phyloP scores from a whole-genome alignment of 2,113 vertebrate genomes.

The Balaeniceps rex region DNA sequence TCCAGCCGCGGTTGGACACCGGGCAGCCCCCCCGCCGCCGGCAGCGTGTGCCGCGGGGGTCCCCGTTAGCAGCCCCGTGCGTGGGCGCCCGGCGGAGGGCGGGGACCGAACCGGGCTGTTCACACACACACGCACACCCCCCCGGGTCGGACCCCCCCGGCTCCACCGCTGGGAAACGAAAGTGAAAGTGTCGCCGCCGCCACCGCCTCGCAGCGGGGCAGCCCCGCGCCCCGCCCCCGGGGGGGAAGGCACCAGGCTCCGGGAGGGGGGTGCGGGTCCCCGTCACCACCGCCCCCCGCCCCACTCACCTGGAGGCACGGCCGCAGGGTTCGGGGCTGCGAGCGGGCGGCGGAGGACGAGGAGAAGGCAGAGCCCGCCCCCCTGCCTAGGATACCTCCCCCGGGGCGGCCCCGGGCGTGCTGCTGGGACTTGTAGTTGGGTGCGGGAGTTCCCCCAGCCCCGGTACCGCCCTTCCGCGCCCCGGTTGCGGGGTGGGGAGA shows the following conservation, averaged over 20 bases:
- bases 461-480: not conserved
- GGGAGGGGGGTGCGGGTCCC: not conserved
- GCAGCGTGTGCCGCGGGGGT: no score
- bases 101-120: no score
- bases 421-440: not conserved
- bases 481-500: no score
- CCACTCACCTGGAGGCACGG: not conserved
- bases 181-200: not conserved
- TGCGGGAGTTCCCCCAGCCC: not conserved
- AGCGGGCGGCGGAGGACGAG: not conserved
- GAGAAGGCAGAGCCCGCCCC: not conserved
- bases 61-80: not conserved
- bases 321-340: not conserved
- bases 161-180: not conserved
- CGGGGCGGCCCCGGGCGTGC: not conserved
- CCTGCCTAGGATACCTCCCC: not conserved
- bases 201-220: not conserved
- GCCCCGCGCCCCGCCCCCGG: accelerated
- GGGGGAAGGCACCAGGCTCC: no score
- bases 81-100: not conserved
- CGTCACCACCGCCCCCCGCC: accelerated
- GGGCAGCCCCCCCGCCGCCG: not conserved
- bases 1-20: not conserved
- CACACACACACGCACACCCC: no score
- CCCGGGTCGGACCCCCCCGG: no score